phyloP scores from a whole-genome alignment of 2,797 vertebrate species.

The Hirundo rustica region DNA sequence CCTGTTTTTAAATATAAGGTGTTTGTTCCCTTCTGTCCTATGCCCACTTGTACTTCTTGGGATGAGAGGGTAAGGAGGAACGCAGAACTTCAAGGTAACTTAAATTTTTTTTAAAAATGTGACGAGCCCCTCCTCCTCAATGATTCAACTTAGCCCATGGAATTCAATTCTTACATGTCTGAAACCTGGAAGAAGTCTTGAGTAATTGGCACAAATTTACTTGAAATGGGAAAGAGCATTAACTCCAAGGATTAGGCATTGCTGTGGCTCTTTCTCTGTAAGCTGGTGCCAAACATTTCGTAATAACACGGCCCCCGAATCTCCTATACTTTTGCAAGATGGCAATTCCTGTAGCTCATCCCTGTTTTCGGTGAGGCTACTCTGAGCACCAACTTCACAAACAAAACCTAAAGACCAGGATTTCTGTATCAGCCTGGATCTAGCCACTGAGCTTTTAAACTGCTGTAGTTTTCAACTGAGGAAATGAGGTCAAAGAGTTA shows the following conservation, averaged over 20 bases:
- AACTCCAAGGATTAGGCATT: neutral
- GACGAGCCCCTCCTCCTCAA: accelerated
- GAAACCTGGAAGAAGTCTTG: neutral
- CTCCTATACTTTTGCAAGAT: neutral
- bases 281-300: neutral
- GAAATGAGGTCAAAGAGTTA: slow-evolving; percentile 63
- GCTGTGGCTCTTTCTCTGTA: neutral
- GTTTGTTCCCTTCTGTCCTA: neutral
- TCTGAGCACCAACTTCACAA: neutral
- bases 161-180: neutral
- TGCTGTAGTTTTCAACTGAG: slow-evolving; percentile 23
- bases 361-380: neutral
- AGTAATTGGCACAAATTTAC: neutral
- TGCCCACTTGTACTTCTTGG: neutral
- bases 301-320: neutral
- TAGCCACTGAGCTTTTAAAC: slow-evolving; percentile 25
- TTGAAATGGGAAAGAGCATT: neutral
- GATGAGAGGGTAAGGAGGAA: neutral
- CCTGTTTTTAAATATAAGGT: neutral
- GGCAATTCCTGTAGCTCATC: neutral
- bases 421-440: slow-evolving; percentile 6
- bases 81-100: neutral
- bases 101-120: accelerated
- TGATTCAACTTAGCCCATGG: neutral
- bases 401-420: neutral